A percentile compares a stretch with the other conserved stretches of the same genome.
Evolutionary conservation across 2,113 vertebrate species (phyloP).

Genomic region (Apteryx mantelli): DNA sequence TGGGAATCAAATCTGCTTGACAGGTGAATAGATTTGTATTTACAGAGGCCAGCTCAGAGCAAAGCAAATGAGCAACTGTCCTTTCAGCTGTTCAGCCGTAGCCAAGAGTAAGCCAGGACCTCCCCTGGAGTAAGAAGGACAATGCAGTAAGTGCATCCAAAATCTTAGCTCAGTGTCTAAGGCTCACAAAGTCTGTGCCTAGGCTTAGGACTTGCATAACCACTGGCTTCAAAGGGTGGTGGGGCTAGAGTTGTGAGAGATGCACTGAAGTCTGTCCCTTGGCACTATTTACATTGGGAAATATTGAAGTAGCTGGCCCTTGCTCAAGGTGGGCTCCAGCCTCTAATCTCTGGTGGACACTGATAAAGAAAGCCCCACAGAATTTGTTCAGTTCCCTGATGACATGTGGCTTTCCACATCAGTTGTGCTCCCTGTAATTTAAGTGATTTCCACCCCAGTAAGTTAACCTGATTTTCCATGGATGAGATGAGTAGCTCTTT

Average conservation of each 20-base stretch:
- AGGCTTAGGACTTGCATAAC: neutral
- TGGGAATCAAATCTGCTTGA: neutral
- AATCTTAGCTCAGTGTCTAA: neutral
- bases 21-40: neutral
- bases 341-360: neutral
- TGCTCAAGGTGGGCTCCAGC: neutral
- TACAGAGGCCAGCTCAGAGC: neutral
- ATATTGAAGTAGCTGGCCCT: rapidly evolving
- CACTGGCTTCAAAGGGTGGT: neutral
- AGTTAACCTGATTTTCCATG: neutral
- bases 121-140: neutral
- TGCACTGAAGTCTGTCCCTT: neutral
- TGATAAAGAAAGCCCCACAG: neutral
- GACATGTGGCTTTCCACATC: rapidly evolving
- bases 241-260: neutral
- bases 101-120: neutral
- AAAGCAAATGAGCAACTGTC: neutral
- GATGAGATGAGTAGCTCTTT: neutral
- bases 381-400: neutral
- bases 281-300: neutral
- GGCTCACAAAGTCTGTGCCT: neutral
- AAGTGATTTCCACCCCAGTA: neutral
- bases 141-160: rapidly evolving
- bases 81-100: neutral
- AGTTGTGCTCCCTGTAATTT: neutral